These are phyloP conservation scores for Tetheella fluctuosa DNA, from an alignment of 2,888 invertebrate species.

Conservation along the genomic window DNA sequence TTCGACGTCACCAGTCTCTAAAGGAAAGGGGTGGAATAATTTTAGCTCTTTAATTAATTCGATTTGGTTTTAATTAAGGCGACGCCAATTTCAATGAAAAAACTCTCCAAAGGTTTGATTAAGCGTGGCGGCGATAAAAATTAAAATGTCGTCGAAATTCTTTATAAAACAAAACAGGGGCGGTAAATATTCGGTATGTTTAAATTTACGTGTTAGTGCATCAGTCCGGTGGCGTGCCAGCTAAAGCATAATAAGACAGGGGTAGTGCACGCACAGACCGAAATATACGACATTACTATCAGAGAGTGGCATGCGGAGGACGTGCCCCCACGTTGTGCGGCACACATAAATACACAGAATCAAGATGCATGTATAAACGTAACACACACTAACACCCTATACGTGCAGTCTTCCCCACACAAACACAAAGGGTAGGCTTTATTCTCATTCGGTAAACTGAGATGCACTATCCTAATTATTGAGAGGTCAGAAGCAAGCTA, in stretches of 20 bases:
- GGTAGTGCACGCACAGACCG: slow-evolving; percentile 58
- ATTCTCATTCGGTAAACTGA: slow-evolving; percentile 78
- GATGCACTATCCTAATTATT: slow-evolving; percentile 88
- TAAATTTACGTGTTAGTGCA: slow-evolving; percentile 10
- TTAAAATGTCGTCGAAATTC: slow-evolving; percentile 19
- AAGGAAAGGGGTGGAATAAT: slow-evolving; percentile 66
- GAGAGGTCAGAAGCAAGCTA: slow-evolving; percentile 64
- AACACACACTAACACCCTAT: slow-evolving; percentile 41
- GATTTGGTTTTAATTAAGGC: slow-evolving; percentile 80
- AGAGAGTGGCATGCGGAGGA: slow-evolving; percentile 66
- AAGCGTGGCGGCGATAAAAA: slow-evolving; percentile 56
- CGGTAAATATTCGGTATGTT: slow-evolving; percentile 22
- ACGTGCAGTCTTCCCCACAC: slow-evolving; percentile 48
- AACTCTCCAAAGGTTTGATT: slow-evolving; percentile 75
- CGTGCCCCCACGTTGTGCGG: slow-evolving; percentile 50
- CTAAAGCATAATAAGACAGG: slow-evolving; percentile 63
- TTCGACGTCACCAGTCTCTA: slow-evolving; percentile 26
- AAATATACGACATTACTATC: slow-evolving; percentile 75
- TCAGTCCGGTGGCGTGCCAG: slow-evolving; percentile 20
- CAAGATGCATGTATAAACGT: slow-evolving; percentile 61
- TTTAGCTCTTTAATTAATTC: slow-evolving; percentile 73
- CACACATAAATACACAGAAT: slow-evolving; percentile 64
- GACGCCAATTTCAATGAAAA: slow-evolving; percentile 76
- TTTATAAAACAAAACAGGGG: slow-evolving; percentile 28
- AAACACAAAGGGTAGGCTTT: slow-evolving; percentile 74